A percentile compares a stretch with the other conserved stretches of the same genome.
These are phyloP conservation scores for Zeus faber DNA, from an alignment of 2,113 vertebrate genomes.

Conservation along the genomic window DNA sequence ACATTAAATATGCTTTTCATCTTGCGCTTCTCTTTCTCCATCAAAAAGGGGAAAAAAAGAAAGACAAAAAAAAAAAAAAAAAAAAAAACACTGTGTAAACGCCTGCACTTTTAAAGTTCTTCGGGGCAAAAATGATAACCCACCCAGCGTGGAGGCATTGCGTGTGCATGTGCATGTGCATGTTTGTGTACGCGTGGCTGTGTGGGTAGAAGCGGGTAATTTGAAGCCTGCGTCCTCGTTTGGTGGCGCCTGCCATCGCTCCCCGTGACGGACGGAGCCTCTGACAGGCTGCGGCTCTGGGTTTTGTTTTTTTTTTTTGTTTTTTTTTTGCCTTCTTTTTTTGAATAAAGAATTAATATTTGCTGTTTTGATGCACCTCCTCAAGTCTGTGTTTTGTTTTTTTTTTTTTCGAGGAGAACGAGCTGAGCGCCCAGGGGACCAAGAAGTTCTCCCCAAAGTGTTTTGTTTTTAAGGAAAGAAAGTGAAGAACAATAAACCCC, in stretches of 20 bases:
- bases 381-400: constrained; percentile 53
- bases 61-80: constrained; percentile 41
- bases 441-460: constrained; percentile 32
- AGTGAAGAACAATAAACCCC: constrained; percentile 8
- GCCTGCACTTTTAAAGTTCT: constrained; percentile 65
- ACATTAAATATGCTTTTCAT: constrained; percentile 84
- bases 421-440: constrained; percentile 50
- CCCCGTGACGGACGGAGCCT: constrained; percentile 48
- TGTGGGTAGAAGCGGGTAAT: constrained; percentile 49
- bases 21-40: constrained; percentile 67
- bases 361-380: constrained; percentile 43
- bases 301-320: constrained; percentile 36
- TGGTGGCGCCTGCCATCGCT: constrained; percentile 40
- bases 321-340: neutral
- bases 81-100: constrained; percentile 50
- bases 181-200: constrained; percentile 26
- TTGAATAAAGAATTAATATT: constrained; percentile 29
- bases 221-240: constrained; percentile 61
- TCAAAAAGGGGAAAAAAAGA: constrained; percentile 50
- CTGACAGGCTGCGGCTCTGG: constrained; percentile 40
- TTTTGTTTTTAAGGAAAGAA: constrained; percentile 1
- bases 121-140: constrained; percentile 62
- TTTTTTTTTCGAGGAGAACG: constrained; percentile 47
- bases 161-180: constrained; percentile 11
- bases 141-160: constrained; percentile 35